These are phyloP conservation scores for Gadus chalcogrammus DNA, from an alignment of 2,113 vertebrate species.

Conservation along the genomic window DNA sequence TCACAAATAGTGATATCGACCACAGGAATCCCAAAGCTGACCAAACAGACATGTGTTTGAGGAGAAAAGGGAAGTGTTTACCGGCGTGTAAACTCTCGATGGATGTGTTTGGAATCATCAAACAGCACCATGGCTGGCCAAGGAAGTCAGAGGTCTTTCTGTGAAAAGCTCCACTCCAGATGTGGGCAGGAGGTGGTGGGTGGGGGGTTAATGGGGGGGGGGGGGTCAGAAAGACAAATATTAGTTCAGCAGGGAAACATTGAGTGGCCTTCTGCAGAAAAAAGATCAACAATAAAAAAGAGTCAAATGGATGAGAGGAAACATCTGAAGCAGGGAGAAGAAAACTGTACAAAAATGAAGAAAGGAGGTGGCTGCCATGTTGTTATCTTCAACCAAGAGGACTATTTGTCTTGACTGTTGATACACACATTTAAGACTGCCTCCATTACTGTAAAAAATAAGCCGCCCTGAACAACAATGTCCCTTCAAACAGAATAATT, in stretches of 20 bases:
- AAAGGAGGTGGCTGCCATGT: background rate
- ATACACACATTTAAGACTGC: too few species aligned
- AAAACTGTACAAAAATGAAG: background rate
- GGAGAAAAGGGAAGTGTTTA: conserved; percentile 55
- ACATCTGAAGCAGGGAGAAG: background rate
- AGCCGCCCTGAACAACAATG: too few species aligned
- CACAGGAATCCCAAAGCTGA: conserved; percentile 1
- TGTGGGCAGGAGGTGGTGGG: conserved; percentile 46
- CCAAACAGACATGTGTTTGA: conserved; percentile 13
- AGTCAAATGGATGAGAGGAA: conserved; percentile 23
- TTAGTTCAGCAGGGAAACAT: conserved; percentile 67
- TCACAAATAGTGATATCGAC: conserved; percentile 22
- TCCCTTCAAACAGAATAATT: too few species aligned
- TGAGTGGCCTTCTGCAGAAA: conserved; percentile 35
- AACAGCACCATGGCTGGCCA: conserved; percentile 27
- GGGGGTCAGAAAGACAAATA: conserved; percentile 74
- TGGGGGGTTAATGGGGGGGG: conserved; percentile 3
- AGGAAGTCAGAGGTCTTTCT: conserved; percentile 54
- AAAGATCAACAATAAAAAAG: conserved; percentile 58
- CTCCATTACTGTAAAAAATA: too few species aligned
- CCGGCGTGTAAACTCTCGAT: conserved; percentile 47
- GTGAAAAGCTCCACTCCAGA: conserved; percentile 60
- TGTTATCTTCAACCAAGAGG: too few species aligned
- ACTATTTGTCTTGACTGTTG: too few species aligned
- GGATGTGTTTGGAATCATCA: conserved; percentile 43